Evolutionary conservation across 2,888 invertebrate genomes (phyloP).

Genomic region (Eupithecia exiguata): DNA sequence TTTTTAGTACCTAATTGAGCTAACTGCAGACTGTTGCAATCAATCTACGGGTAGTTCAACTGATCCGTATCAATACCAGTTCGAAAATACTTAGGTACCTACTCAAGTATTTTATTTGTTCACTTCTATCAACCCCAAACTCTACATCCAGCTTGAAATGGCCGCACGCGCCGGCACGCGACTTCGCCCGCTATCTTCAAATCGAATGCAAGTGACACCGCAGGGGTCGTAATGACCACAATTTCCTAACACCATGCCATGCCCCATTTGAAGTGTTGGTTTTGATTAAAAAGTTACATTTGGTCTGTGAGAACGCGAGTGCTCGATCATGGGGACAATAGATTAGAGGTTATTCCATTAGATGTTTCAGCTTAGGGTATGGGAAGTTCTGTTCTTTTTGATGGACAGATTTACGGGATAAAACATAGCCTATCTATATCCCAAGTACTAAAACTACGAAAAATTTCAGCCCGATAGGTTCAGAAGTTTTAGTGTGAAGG

Average conservation of each 20-base stretch:
- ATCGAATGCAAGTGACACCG: slow-evolving; percentile 62
- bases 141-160: slow-evolving; percentile 47
- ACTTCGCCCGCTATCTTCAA: slow-evolving; percentile 60
- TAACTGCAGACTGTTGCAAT: too few species aligned
- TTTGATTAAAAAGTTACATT: slow-evolving; percentile 32
- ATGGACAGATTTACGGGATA: too few species aligned
- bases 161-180: slow-evolving; percentile 73
- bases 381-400: too few species aligned
- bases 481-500: too few species aligned
- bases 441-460: too few species aligned
- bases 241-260: slow-evolving; percentile 55
- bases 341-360: slow-evolving; percentile 16
- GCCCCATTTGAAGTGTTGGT: slow-evolving; percentile 42
- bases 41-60: too few species aligned
- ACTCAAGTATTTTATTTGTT: too few species aligned
- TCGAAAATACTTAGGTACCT: too few species aligned
- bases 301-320: slow-evolving; percentile 15
- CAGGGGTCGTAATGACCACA: slow-evolving; percentile 61
- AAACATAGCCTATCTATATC: too few species aligned
- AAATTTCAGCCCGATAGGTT: too few species aligned
- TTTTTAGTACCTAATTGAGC: too few species aligned
- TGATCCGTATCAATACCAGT: too few species aligned
- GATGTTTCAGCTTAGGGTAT: not conserved
- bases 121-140: not conserved
- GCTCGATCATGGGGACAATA: slow-evolving; percentile 31